Evolutionary conservation across 1,140 invertebrate genomes (phyloP).

Genomic region (Ladona fulva): DNA sequence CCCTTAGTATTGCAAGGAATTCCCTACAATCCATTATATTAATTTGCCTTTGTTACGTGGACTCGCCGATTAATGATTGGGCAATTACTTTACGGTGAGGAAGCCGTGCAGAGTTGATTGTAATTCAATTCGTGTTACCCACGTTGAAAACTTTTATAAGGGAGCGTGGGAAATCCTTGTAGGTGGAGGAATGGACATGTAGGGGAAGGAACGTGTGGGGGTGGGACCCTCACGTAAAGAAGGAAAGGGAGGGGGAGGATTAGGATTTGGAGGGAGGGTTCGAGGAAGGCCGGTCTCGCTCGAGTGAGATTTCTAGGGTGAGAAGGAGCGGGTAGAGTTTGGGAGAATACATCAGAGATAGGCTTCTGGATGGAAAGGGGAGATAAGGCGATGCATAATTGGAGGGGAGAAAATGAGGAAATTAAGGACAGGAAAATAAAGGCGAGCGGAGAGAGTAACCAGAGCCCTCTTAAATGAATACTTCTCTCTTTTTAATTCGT

Average conservation of each 20-base stretch:
- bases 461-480: too few species aligned
- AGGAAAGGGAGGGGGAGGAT: not conserved
- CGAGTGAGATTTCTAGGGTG: constrained; percentile 3
- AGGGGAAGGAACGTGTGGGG: not conserved
- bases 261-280: not conserved
- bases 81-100: not conserved
- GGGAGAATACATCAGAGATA: not conserved
- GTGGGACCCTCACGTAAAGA: not conserved
- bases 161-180: not conserved
- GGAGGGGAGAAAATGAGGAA: not conserved
- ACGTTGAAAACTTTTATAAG: not conserved
- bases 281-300: not conserved
- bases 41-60: not conserved
- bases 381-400: not conserved
- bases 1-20: too few species aligned
- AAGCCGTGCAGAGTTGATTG: not conserved
- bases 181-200: not conserved
- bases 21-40: too few species aligned
- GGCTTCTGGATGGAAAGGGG: not conserved
- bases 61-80: not conserved
- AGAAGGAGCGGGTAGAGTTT: not conserved
- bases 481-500: too few species aligned
- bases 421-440: not conserved
- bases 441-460: not conserved
- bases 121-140: constrained; percentile 1